Evolutionary conservation across 2,888 invertebrate genomes (phyloP), one percentile per base, ranked within the genome.

Genomic region (Hyles lineata): DNA sequence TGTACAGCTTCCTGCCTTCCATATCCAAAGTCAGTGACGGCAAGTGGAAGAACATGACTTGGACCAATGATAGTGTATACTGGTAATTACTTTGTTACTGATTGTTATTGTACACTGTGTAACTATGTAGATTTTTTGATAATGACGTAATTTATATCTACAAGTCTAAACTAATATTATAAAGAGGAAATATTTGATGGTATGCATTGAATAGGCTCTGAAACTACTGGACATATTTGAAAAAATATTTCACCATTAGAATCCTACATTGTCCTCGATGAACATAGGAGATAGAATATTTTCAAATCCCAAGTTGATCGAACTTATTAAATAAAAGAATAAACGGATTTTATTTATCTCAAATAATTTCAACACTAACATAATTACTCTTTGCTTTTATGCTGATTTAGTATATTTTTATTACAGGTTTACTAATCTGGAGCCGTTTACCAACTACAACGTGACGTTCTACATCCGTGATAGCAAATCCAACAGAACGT

Each of bases 371-470:
- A 7, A 55, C 7, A 29, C 23, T 55, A 55, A 19, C 25, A 7
- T 0, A 50, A 2, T 3, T 23, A n/a, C 2, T 29, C 1, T 11
- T 55, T 25, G 2, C 8, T 23, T 29, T n/a, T 17, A n/a, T 63
- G 35, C 2, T 11, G 23, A 63, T 19, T 19, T 3, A n/a, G 19
- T 70, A 52, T 60, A 29, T 75, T 63, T 70, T 73, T 15, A 92
- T 73, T 95, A 92, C 85, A 95, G 95, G 62, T 97, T 98, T 82
- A 95, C 91, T 0, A 88, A 95, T 72, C 90, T 98, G 69, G 92
- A 95, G 75, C 96, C 98, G 0, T 97, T 92, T 82, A 97, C 97
- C 0, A 92, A 94, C n/a, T 98, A 98, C 85, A 97, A 97, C 79
- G 95, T 98, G 75, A 98, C 97, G 0, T 96, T 98, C 71, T 97